Evolutionary conservation across 2,113 vertebrate species (phyloP).

Genomic region (Brachionichthys hirsutus): DNA sequence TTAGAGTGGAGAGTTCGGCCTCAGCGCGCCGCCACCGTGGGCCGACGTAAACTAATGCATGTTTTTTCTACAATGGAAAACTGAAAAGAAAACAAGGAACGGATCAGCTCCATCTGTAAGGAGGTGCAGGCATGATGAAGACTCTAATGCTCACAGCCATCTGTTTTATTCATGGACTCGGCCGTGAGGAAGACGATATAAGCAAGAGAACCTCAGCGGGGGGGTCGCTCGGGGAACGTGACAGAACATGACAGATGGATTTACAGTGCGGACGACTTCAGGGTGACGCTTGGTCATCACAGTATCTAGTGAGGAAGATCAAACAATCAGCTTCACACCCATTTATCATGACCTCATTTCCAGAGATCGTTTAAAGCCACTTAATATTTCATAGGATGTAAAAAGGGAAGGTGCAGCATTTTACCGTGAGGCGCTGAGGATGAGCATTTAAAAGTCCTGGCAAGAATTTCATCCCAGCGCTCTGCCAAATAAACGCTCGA

Average conservation of each 20-base stretch:
- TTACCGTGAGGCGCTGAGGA: slow-evolving; percentile 21
- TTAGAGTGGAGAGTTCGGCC: no score
- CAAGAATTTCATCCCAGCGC: slow-evolving; percentile 20
- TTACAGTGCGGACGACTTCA: slow-evolving; percentile 7
- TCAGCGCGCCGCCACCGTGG: no score
- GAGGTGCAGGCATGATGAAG: slow-evolving; percentile 13
- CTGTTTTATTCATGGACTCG: slow-evolving; percentile 33
- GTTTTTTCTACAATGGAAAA: no score
- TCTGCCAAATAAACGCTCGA: no score
- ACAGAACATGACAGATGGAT: neutral
- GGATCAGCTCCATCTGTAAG: slow-evolving; percentile 13
- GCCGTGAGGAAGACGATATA: slow-evolving; percentile 20
- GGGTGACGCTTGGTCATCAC: slow-evolving; percentile 12
- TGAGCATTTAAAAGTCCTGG: slow-evolving; percentile 18
- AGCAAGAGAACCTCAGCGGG: neutral
- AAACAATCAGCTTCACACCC: slow-evolving; percentile 38
- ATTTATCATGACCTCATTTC: slow-evolving; percentile 60
- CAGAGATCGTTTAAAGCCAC: slow-evolving; percentile 43
- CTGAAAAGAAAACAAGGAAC: neutral
- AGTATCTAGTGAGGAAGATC: neutral
- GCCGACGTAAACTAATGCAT: no score
- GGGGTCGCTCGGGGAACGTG: neutral
- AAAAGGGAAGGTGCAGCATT: slow-evolving; percentile 51
- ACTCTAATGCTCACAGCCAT: slow-evolving; percentile 6
- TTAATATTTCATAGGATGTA: slow-evolving; percentile 60